phyloP scores from a whole-genome alignment of 2,797 vertebrate species.

The Benthosema pterotum region DNA sequence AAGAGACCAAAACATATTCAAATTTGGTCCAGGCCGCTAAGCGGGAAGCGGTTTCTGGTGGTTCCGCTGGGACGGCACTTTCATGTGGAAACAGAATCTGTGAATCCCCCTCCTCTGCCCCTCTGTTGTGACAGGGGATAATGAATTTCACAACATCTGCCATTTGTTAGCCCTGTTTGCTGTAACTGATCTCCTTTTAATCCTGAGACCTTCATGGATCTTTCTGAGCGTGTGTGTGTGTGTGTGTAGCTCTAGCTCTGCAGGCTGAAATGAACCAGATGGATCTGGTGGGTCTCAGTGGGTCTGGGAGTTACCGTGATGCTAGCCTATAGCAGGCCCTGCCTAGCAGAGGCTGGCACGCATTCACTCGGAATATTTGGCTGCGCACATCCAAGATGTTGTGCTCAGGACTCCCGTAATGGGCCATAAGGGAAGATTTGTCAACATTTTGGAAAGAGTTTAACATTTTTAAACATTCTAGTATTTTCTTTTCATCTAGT shows the following conservation, averaged over 20 bases:
- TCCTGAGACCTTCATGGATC: slow-evolving; percentile 45
- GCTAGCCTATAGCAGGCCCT: neutral
- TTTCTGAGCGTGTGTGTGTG: slow-evolving; percentile 58
- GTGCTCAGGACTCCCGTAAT: no score
- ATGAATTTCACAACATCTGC: slow-evolving; percentile 79
- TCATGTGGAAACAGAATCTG: slow-evolving; percentile 71
- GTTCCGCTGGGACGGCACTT: slow-evolving; percentile 65
- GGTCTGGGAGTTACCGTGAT: slow-evolving; percentile 21
- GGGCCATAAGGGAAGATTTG: no score
- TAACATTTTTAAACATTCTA: no score
- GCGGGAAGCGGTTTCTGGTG: slow-evolving; percentile 59
- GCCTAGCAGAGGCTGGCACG: slow-evolving; percentile 13
- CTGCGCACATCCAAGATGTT: no score
- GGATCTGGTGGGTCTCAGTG: slow-evolving; percentile 60
- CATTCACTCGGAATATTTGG: neutral
- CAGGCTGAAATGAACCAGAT: slow-evolving; percentile 63
- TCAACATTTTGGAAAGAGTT: no score
- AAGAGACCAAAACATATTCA: slow-evolving; percentile 43
- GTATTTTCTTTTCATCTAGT: no score
- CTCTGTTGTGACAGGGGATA: slow-evolving; percentile 73
- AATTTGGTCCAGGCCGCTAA: slow-evolving; percentile 54
- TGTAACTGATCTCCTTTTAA: slow-evolving; percentile 75
- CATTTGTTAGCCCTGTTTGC: slow-evolving; percentile 75
- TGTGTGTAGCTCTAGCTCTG: slow-evolving; percentile 53
- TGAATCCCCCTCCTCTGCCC: slow-evolving; percentile 62